These are phyloP conservation scores for Samia ricini DNA, from an alignment of 1,140 invertebrate species.

Conservation along the genomic window DNA sequence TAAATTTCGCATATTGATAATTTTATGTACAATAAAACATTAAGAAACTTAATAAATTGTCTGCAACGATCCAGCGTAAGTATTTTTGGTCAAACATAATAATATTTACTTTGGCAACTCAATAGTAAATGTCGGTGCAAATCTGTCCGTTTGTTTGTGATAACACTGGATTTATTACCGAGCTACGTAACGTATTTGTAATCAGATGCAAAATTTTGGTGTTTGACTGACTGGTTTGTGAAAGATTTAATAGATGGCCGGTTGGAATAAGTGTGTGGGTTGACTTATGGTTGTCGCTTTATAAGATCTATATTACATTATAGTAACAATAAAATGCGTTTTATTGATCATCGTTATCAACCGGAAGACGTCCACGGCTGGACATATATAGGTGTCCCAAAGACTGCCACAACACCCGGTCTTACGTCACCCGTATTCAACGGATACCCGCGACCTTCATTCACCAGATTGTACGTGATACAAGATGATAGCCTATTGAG, in stretches of 20 bases:
- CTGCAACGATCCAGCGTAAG: not conserved
- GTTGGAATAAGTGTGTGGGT: not conserved
- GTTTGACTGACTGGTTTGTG: constrained; percentile 19
- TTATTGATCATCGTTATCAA: no score
- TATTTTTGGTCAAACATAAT: constrained; percentile 13
- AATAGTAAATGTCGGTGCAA: constrained; percentile 10
- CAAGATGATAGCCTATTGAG: no score
- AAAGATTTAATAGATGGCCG: constrained; percentile 15
- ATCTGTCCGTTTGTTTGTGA: constrained; percentile 35
- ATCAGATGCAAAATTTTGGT: constrained; percentile 2
- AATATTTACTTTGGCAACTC: constrained; percentile 18
- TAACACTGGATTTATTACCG: constrained; percentile 35
- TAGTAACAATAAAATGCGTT: no score
- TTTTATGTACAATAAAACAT: not conserved
- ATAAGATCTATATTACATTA: not conserved
- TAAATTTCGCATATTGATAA: not conserved
- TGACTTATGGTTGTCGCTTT: not conserved
- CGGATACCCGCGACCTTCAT: no score
- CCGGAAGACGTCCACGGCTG: no score
- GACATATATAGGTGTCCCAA: no score
- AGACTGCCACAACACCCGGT: no score
- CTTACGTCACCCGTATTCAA: no score
- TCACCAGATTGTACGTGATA: no score
- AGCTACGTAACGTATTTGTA: not conserved
- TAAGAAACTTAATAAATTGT: not conserved